Conservation (phyloP, 2,113 vertebrate genomes). For the Pelobates fuscus region DNA sequence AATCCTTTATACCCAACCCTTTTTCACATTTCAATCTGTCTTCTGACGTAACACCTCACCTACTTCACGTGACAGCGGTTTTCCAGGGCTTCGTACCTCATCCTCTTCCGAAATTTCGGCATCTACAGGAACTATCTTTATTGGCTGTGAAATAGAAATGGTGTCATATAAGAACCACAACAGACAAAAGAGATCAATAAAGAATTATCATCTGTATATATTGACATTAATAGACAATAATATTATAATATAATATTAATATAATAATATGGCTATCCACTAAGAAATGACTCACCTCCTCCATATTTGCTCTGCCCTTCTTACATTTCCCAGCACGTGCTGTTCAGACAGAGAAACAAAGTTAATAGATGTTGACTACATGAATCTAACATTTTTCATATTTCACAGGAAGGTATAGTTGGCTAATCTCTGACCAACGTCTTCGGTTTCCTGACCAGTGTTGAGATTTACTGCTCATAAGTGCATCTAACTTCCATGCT, state of each 20-base stretch:
- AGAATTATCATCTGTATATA: too few relatives aligned
- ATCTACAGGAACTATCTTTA: slow-evolving; percentile 17
- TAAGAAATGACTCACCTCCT: slow-evolving; percentile 22
- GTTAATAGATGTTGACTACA: background rate
- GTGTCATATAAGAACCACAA: background rate
- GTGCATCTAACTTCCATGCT: too few relatives aligned
- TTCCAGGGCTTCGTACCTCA: background rate
- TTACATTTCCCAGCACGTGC: slow-evolving; percentile 47
- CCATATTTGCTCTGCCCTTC: slow-evolving; percentile 6
- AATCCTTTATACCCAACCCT: too few relatives aligned
- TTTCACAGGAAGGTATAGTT: too few relatives aligned
- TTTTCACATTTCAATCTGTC: too few relatives aligned
- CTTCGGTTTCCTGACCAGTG: too few relatives aligned
- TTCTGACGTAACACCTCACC: slow-evolving; percentile 1
- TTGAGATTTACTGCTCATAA: too few relatives aligned
- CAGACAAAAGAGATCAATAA: background rate
- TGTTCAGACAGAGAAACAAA: background rate
- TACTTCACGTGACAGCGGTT: slow-evolving; percentile 7
- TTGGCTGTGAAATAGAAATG: background rate
- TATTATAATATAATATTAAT: too few relatives aligned
- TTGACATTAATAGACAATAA: too few relatives aligned
- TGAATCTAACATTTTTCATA: too few relatives aligned
- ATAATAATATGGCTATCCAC: too few relatives aligned
- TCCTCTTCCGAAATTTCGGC: slow-evolving; percentile 13
- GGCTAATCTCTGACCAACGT: too few relatives aligned